These are phyloP conservation scores for Andrena marginata DNA, from an alignment of 2,888 invertebrate genomes.

Conservation along the genomic window DNA sequence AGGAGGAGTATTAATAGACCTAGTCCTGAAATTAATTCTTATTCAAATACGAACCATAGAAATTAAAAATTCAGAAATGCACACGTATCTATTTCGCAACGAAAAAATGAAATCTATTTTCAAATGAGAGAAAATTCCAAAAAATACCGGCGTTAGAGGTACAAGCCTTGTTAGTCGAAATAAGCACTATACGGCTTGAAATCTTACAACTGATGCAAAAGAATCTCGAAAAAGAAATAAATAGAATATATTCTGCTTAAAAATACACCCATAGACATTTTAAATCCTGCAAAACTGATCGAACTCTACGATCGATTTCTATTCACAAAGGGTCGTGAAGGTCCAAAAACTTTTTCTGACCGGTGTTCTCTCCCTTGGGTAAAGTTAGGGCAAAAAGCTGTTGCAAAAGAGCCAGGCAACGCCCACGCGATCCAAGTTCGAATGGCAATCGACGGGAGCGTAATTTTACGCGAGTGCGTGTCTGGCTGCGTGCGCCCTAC, in stretches of 20 bases:
- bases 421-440: constrained; percentile 51
- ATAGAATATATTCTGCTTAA: too few relatives aligned
- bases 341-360: neutral
- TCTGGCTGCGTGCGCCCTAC: constrained; percentile 67
- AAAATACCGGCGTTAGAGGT: too few relatives aligned
- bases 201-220: too few relatives aligned
- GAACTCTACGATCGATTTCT: neutral
- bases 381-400: neutral
- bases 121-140: neutral
- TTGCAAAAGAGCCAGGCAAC: constrained; percentile 24
- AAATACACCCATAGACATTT: too few relatives aligned
- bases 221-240: too few relatives aligned
- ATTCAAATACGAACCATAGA: too few relatives aligned
- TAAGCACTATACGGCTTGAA: too few relatives aligned
- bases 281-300: neutral
- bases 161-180: too few relatives aligned
- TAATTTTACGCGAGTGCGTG: constrained; percentile 73
- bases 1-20: neutral
- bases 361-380: neutral
- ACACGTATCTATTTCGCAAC: neutral
- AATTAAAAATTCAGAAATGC: neutral
- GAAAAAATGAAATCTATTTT: neutral
- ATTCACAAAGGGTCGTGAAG: neutral
- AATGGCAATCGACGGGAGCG: constrained; percentile 72
- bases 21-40: too few relatives aligned